phyloP scores from a whole-genome alignment of 1,140 invertebrate species.

The Drosophila guanche region DNA sequence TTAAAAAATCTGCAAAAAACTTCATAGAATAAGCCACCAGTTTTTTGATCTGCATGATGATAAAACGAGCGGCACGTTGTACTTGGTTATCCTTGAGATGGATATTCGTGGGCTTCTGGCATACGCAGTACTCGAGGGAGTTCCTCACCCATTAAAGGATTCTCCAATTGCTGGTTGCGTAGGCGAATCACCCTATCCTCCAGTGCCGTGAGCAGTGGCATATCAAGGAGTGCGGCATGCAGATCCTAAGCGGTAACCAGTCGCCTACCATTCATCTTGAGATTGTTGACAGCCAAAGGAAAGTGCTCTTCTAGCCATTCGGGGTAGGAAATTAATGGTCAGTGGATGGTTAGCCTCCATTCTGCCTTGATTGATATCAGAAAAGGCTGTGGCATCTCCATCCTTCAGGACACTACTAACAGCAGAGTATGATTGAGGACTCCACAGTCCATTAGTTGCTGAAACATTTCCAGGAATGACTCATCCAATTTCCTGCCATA shows the following conservation, averaged over 20 bases:
- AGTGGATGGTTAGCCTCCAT: slow-evolving; percentile 94
- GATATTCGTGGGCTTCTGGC: not conserved
- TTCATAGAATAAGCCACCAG: not conserved
- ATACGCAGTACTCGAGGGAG: slow-evolving; percentile 23
- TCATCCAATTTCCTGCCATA: slow-evolving; percentile 87
- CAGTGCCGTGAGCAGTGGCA: slow-evolving; percentile 10
- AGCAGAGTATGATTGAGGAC: slow-evolving; percentile 88
- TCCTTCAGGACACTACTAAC: slow-evolving; percentile 93
- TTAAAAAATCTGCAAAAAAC: no score
- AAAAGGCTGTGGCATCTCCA: slow-evolving; percentile 81
- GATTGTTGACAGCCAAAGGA: slow-evolving; percentile 86
- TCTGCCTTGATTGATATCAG: slow-evolving; percentile 86
- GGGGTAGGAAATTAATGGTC: slow-evolving; percentile 90
- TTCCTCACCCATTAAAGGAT: not conserved
- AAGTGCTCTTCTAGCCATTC: slow-evolving; percentile 87
- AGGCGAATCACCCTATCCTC: slow-evolving; percentile 7
- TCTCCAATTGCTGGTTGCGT: slow-evolving; percentile 9
- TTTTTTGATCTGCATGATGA: slow-evolving; percentile 22
- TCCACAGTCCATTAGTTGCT: slow-evolving; percentile 84
- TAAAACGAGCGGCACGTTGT: slow-evolving; percentile 14
- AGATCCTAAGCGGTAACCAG: slow-evolving; percentile 92
- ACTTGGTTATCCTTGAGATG: slow-evolving; percentile 2
- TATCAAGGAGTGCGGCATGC: slow-evolving; percentile 85
- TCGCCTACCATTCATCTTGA: slow-evolving; percentile 88
- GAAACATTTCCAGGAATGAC: slow-evolving; percentile 85